These are phyloP conservation scores for Platypus cylindrus DNA, from an alignment of 2,888 invertebrate genomes.

Conservation along the genomic window DNA sequence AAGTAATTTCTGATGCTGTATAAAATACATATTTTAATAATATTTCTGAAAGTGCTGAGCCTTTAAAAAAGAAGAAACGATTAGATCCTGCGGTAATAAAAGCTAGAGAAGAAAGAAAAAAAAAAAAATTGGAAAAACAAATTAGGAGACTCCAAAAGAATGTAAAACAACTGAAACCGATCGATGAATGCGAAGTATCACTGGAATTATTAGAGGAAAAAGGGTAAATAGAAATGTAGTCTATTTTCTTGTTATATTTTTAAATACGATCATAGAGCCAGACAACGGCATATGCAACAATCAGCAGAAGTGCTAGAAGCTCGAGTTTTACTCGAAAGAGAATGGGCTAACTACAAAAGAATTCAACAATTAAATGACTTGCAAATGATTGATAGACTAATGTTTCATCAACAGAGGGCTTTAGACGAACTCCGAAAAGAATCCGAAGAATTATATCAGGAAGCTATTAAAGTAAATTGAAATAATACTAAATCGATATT, in stretches of 20 bases:
- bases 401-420: constrained; percentile 62
- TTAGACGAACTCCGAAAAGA: constrained; percentile 65
- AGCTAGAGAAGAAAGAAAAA: constrained; percentile 68
- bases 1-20: no score
- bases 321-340: constrained; percentile 52
- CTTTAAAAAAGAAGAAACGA: constrained; percentile 80
- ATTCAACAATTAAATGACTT: constrained; percentile 51
- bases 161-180: constrained; percentile 75
- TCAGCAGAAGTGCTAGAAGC: constrained; percentile 48
- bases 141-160: constrained; percentile 71
- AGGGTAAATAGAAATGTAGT: constrained; percentile 36
- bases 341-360: constrained; percentile 62
- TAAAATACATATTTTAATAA: no score
- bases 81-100: constrained; percentile 70
- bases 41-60: constrained; percentile 84
- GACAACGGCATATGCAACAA: constrained; percentile 40
- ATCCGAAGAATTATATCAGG: constrained; percentile 77
- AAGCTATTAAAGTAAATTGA: constrained; percentile 69
- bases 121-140: constrained; percentile 74
- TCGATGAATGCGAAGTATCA: constrained; percentile 75
- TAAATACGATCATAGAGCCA: constrained; percentile 32
- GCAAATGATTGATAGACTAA: constrained; percentile 53
- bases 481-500: no score
- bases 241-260: constrained; percentile 5
- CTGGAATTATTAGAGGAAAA: constrained; percentile 49